A percentile compares a stretch with the other conserved stretches of the same genome.
Conservation (phyloP, 2,888 invertebrate species). For the Idaea dimidiata region DNA sequence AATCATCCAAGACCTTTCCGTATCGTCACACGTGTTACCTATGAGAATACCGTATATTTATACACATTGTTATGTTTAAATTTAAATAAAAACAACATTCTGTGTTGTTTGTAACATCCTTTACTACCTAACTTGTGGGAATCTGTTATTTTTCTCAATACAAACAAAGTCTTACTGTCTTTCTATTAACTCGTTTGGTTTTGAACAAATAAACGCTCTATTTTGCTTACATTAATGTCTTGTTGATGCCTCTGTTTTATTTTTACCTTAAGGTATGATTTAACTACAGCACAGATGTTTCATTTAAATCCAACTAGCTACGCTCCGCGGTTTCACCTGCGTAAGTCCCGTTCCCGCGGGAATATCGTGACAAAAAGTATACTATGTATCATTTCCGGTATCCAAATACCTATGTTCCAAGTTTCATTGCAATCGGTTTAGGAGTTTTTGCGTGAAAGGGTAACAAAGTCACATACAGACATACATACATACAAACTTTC, state of each 20-base stretch:
- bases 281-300: not conserved
- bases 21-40: conserved; percentile 41
- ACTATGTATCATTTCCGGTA: too few species aligned
- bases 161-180: conserved; percentile 38
- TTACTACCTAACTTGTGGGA: conserved; percentile 42
- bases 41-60: conserved; percentile 18
- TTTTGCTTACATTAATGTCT: conserved; percentile 9
- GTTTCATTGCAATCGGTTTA: too few species aligned
- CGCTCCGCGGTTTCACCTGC: too few species aligned
- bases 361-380: too few species aligned
- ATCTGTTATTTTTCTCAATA: conserved; percentile 50
- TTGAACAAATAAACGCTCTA: conserved; percentile 23
- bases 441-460: too few species aligned
- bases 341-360: too few species aligned
- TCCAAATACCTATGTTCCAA: too few species aligned
- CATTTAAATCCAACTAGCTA: not conserved
- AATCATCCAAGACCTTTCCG: conserved; percentile 9
- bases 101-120: conserved; percentile 20
- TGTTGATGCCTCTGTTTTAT: conserved; percentile 16
- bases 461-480: too few species aligned
- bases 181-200: conserved; percentile 27
- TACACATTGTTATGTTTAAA: conserved; percentile 48
- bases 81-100: conserved; percentile 54
- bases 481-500: too few species aligned
- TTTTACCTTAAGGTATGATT: conserved; percentile 13